Evolutionary conservation across 2,797 vertebrate genomes (phyloP).

Genomic region (Acipenser oxyrinchus): DNA sequence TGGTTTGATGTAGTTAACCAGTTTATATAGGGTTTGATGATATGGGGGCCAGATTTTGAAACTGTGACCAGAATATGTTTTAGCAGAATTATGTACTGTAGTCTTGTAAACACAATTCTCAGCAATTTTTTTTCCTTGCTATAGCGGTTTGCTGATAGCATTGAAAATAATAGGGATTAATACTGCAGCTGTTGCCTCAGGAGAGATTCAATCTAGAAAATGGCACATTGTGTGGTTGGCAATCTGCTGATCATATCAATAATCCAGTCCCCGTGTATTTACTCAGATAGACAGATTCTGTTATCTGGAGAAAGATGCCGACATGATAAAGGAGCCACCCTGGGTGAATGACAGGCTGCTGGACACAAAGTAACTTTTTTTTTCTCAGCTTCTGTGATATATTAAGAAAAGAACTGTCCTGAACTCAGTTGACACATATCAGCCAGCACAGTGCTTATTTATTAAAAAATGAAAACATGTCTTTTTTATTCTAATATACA

Average conservation of each 20-base stretch:
- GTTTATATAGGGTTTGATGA: no score
- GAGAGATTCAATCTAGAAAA: conserved; percentile 2
- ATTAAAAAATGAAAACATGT: no score
- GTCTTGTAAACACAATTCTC: no score
- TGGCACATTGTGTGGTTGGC: not conserved
- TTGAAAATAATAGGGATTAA: conserved; percentile 1
- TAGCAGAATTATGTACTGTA: no score
- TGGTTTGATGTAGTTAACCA: no score
- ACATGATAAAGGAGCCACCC: not conserved
- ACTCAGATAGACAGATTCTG: not conserved
- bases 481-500: no score
- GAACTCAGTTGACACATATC: no score
- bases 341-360: not conserved
- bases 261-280: not conserved
- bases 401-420: no score
- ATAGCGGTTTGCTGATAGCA: not conserved
- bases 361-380: not conserved
- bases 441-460: no score
- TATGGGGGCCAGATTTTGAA: no score
- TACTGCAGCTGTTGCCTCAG: not conserved
- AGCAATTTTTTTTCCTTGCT: not conserved
- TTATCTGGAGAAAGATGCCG: not conserved
- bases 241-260: conserved; percentile 6
- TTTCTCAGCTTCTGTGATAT: no score
- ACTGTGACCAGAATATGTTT: no score